phyloP scores from a whole-genome alignment of 2,888 invertebrate genomes.

The Urechis unicinctus region DNA sequence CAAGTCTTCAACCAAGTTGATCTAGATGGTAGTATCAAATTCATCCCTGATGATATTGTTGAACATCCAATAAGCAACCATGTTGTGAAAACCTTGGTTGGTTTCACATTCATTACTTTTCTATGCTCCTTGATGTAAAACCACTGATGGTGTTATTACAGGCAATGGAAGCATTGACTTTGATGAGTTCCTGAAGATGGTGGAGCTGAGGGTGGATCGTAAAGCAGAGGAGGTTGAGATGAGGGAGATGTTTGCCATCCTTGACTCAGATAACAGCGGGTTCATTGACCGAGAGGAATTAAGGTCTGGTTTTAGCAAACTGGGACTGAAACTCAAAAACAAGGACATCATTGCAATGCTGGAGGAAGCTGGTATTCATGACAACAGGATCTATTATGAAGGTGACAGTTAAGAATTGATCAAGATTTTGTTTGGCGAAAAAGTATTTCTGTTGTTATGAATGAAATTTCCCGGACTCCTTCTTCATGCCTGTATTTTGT shows the following conservation, averaged over 20 bases:
- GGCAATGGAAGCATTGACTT: conserved; percentile 19
- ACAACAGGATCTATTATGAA: conserved; percentile 9
- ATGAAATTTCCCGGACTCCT: neutral
- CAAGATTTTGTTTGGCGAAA: too few species aligned
- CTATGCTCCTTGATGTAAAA: too few species aligned
- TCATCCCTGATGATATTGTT: too few species aligned
- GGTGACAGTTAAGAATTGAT: too few species aligned
- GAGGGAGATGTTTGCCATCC: conserved; percentile 13
- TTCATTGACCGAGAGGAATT: conserved; percentile 15
- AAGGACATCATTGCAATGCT: conserved; percentile 16
- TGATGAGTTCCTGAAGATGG: conserved; percentile 16
- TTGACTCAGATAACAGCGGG: conserved; percentile 17
- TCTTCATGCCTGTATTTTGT: neutral
- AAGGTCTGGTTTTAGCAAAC: conserved; percentile 10
- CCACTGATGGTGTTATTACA: too few species aligned
- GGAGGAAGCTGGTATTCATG: conserved; percentile 12
- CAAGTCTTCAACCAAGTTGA: conserved; percentile 16
- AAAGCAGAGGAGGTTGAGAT: conserved; percentile 13
- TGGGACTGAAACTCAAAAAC: conserved; percentile 12
- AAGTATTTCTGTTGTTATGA: too few species aligned
- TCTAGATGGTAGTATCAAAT: conserved; percentile 17
- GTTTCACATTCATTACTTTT: too few species aligned
- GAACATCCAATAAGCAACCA: too few species aligned
- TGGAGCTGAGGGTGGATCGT: conserved; percentile 14
- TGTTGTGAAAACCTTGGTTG: too few species aligned